These are phyloP conservation scores for Aporophyla nigra DNA, from an alignment of 2,888 invertebrate species.

Conservation along the genomic window DNA sequence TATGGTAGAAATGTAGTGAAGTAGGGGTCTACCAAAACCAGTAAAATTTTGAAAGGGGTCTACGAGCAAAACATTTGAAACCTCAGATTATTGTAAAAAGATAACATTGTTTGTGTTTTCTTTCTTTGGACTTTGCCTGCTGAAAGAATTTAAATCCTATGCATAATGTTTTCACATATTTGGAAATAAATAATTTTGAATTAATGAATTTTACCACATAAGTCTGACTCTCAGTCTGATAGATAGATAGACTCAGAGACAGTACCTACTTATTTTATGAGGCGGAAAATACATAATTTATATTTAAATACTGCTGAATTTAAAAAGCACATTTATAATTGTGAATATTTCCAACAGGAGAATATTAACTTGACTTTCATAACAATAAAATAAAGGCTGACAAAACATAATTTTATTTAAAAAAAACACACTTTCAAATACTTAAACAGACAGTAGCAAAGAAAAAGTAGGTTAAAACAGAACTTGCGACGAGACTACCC, in stretches of 20 bases:
- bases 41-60: too few relatives aligned
- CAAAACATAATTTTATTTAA: slow-evolving; percentile 19
- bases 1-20: too few relatives aligned
- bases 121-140: too few relatives aligned
- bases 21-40: too few relatives aligned
- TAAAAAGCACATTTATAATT: not conserved
- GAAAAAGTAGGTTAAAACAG: slow-evolving; percentile 60
- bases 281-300: not conserved
- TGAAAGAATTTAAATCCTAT: too few relatives aligned
- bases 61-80: too few relatives aligned
- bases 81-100: too few relatives aligned
- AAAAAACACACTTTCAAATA: slow-evolving; percentile 23
- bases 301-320: not conserved
- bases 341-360: not conserved
- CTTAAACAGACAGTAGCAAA: slow-evolving; percentile 19
- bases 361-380: not conserved
- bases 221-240: not conserved
- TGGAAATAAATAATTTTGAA: too few relatives aligned
- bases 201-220: not conserved
- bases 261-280: too few relatives aligned
- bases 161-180: too few relatives aligned
- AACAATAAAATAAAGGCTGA: slow-evolving; percentile 14
- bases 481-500: slow-evolving; percentile 54
- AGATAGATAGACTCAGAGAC: too few relatives aligned
- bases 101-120: too few relatives aligned